Base-by-base conservation (phyloP, 2,113 vertebrate genomes). In the Eudyptes chrysolophus region DNA sequence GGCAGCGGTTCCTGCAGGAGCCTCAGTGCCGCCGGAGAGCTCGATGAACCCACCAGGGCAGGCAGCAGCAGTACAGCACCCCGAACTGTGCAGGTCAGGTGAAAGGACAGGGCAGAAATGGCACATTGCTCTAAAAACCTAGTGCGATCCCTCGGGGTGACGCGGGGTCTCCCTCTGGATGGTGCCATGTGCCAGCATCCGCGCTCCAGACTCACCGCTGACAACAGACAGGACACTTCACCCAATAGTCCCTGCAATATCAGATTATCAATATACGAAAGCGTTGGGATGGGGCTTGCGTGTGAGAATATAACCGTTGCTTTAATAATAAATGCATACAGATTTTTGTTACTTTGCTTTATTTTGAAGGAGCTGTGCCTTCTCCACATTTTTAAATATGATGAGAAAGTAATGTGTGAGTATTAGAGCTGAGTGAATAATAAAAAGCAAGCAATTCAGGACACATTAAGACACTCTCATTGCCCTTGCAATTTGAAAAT, bases 151-250 rank as follows among this genome's bases (percentile, higher is more conserved):
- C 34, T n/a, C 57, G 57, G 34, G 20, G 32, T 13, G 57, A 21
- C 19, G 11, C 57, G 9, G 57, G 55, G 57, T n/a, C 32, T n/a
- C 55, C 9, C 18, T 21, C 57, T 4, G 57, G 57, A 22, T 5
- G 32, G 10, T n/a, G 58, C 58, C 58, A 4, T 15, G 34, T 24
- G 58, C 9, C 57, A 15, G 58, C 34, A 21, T 10, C 34, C 21
- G 8, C 4, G 13, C 57, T 6, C 32, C 13, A 10, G 32, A 27
- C 32, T 18, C 49, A 4, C 14, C 7, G 15, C 60, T 22, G 61
- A 5, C 48, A 7, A 2, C 1, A 4, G 49, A 3, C 29, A 12
- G 44, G 42, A 15, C 18, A 0, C 38, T 10, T 7, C 11, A 2
- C 5, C 27, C 10, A 4, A 4, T 5, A 12, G 10, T 5, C 29